Evolutionary conservation across 92 coral and sea anemone species (phyloP).

Genomic region (Phenganax marumi): DNA sequence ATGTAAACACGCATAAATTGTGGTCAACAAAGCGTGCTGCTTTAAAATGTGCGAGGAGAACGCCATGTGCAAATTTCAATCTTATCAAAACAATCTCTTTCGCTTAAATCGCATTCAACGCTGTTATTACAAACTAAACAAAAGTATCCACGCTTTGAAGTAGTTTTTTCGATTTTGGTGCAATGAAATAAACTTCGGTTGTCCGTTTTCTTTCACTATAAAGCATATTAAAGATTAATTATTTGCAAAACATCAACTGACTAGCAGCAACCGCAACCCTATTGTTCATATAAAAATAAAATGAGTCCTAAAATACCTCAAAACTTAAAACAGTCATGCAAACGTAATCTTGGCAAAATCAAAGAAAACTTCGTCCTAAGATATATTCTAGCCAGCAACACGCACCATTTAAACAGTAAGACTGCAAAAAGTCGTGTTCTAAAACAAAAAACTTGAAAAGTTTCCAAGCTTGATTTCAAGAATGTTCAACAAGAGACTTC

Average conservation of each 20-base stretch:
- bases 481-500: too few species aligned
- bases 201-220: constrained; percentile 16
- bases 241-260: constrained; percentile 28
- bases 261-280: constrained; percentile 29
- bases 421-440: too few species aligned
- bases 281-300: constrained; percentile 32
- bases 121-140: not conserved
- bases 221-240: constrained; percentile 37
- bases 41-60: constrained; percentile 2
- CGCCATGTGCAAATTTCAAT: not conserved
- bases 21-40: constrained; percentile 2
- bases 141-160: too few species aligned
- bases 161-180: not conserved
- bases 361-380: not conserved
- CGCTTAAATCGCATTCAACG: not conserved
- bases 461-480: too few species aligned
- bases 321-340: constrained; percentile 1
- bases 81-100: not conserved
- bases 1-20: constrained; percentile 22
- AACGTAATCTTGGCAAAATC: not conserved
- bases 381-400: not conserved
- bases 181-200: constrained; percentile 4
- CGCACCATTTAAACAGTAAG: not conserved
- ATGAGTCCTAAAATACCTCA: not conserved
- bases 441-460: too few species aligned